Evolutionary conservation across 2,797 vertebrate species (phyloP).

Genomic region (Coracias cyanogaster): DNA sequence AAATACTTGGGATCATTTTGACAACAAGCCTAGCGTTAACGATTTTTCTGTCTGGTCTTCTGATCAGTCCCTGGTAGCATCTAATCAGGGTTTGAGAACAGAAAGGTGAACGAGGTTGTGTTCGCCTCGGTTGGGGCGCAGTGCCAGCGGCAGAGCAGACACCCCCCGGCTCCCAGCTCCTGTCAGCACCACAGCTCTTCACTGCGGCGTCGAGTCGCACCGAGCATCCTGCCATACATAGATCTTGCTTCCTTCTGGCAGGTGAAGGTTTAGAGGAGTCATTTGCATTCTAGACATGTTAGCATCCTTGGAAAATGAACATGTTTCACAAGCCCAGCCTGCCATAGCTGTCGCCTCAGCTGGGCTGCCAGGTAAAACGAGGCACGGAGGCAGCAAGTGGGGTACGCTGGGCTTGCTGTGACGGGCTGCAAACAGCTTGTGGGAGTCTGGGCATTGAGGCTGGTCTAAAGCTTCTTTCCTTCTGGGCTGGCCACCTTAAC

Average conservation of each 20-base stretch:
- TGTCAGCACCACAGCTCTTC: neutral
- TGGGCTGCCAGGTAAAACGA: neutral
- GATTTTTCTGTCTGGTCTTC: neutral
- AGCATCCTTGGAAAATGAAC: neutral
- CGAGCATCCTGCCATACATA: neutral
- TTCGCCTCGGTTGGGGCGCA: neutral
- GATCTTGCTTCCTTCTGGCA: neutral
- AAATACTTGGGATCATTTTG: neutral
- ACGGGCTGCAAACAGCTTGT: accelerated
- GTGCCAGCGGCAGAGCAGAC: neutral
- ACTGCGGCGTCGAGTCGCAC: accelerated
- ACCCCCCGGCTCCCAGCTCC: neutral
- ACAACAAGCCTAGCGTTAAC: neutral
- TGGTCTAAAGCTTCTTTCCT: neutral
- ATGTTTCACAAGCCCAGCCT: neutral
- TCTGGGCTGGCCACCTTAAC: neutral
- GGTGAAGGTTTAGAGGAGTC: neutral
- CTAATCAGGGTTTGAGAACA: neutral
- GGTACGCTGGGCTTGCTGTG: neutral
- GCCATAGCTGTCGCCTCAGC: neutral
- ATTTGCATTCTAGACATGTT: neutral
- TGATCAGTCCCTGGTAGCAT: neutral
- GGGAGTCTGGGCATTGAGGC: no score
- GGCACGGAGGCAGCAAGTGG: neutral
- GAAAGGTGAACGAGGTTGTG: neutral